Percentiles rank a stretch among this genome's conserved stretches.
Evolutionary conservation across 2,888 invertebrate species (phyloP).

Genomic region (Aphidoletes aphidimyza): DNA sequence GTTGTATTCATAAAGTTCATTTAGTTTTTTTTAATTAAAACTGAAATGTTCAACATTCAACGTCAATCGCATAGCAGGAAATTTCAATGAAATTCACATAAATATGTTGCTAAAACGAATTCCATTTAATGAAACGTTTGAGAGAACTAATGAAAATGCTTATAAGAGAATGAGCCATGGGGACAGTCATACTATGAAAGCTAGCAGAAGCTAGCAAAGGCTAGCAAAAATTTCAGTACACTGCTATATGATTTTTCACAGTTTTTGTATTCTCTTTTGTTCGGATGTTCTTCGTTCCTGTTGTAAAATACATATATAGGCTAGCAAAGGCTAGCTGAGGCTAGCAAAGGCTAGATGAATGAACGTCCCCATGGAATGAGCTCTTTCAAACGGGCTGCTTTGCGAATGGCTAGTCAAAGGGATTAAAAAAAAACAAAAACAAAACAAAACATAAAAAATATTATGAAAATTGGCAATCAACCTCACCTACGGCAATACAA

Average conservation of each 20-base stretch:
- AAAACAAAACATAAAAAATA: not conserved
- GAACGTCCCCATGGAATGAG: not conserved
- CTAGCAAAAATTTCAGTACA: no score
- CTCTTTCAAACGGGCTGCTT: not conserved
- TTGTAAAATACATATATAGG: no score
- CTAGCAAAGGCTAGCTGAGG: no score
- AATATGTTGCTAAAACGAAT: not conserved
- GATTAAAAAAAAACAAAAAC: not conserved
- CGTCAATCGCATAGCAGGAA: not conserved
- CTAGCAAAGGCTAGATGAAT: no score
- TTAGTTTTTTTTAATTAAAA: constrained; percentile 24
- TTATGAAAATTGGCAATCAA: constrained; percentile 52
- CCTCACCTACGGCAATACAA: constrained; percentile 13
- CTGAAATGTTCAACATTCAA: not conserved
- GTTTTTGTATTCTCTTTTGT: no score
- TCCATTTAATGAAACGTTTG: not conserved
- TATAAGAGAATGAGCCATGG: not conserved
- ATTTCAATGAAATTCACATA: not conserved
- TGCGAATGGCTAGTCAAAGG: not conserved
- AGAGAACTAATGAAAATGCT: not conserved
- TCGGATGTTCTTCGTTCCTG: no score
- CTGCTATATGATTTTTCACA: no score
- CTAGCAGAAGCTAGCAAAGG: no score
- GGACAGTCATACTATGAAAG: no score
- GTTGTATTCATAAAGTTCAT: not conserved